Conservation (phyloP, 1,140 invertebrate genomes). For the Drosophila oshimai region DNA sequence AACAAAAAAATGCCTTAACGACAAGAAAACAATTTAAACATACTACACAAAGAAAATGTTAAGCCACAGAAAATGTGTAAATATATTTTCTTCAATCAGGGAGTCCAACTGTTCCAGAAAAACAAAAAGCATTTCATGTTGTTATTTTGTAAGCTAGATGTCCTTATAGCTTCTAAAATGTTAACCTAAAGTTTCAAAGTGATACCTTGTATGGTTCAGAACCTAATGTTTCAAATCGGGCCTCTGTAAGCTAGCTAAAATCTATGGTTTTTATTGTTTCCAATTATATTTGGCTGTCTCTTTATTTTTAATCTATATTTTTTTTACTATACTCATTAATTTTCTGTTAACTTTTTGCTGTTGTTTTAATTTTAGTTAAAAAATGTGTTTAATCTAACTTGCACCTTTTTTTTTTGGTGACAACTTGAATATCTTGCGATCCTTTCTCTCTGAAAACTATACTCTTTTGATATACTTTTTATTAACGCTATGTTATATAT, state of each 20-base stretch:
- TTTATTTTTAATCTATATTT: conserved; percentile 5
- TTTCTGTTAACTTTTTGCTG: conserved; percentile 75
- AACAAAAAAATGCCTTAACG: too few relatives aligned
- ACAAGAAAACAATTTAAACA: too few relatives aligned
- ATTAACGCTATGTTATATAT: conserved; percentile 26
- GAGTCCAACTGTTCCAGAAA: too few relatives aligned
- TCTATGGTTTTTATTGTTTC: conserved; percentile 4
- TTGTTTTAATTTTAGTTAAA: conserved; percentile 60
- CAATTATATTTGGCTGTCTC: conserved; percentile 4
- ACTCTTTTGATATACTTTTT: conserved; percentile 1
- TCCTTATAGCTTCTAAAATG: too few relatives aligned
- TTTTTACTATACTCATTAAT: conserved; percentile 68
- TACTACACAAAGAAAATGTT: too few relatives aligned
- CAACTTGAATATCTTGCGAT: background rate
- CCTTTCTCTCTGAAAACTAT: conserved; percentile 10
- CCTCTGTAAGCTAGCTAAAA: conserved; percentile 1
- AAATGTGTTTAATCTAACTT: conserved; percentile 48
- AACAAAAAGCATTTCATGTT: too few relatives aligned
- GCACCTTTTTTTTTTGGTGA: conserved; percentile 28
- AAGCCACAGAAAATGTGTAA: too few relatives aligned
- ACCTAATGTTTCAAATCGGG: background rate
- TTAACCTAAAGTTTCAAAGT: too few relatives aligned
- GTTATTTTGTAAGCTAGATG: too few relatives aligned
- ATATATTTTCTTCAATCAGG: too few relatives aligned
- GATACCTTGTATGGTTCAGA: background rate